A percentile compares a stretch with the other conserved stretches of the same genome.
These are phyloP conservation scores for Smithornis capensis DNA, from an alignment of 2,113 vertebrate genomes.

Conservation along the genomic window DNA sequence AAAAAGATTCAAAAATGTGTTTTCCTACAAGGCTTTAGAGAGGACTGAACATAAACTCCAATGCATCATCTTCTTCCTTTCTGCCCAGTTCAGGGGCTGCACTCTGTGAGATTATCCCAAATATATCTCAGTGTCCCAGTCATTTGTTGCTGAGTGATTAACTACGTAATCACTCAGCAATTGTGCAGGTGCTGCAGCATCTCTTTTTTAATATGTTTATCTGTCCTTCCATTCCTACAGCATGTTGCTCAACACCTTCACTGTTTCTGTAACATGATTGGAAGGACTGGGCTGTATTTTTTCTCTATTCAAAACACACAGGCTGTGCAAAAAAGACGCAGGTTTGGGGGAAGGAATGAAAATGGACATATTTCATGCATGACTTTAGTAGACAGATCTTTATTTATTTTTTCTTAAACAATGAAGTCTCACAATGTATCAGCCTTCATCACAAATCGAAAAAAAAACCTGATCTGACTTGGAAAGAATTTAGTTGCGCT, in stretches of 20 bases:
- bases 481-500: background rate
- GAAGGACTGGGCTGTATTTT: background rate
- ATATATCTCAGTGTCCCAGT: background rate
- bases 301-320: background rate
- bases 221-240: background rate
- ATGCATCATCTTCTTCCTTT: background rate
- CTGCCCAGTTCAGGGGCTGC: background rate
- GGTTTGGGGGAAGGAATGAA: background rate
- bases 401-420: background rate
- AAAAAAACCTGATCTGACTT: background rate
- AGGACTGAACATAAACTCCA: background rate
- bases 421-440: background rate
- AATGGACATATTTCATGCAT: background rate
- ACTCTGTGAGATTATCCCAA: background rate
- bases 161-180: background rate
- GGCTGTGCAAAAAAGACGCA: background rate
- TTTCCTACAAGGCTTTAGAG: background rate
- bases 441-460: background rate
- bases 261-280: background rate
- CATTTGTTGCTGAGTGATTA: background rate
- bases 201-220: background rate
- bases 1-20: background rate
- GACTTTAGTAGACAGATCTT: fast-evolving
- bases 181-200: background rate
- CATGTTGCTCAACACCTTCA: background rate